phyloP scores from a whole-genome alignment of 2,797 vertebrate species.

The Spinus olivaceus region DNA sequence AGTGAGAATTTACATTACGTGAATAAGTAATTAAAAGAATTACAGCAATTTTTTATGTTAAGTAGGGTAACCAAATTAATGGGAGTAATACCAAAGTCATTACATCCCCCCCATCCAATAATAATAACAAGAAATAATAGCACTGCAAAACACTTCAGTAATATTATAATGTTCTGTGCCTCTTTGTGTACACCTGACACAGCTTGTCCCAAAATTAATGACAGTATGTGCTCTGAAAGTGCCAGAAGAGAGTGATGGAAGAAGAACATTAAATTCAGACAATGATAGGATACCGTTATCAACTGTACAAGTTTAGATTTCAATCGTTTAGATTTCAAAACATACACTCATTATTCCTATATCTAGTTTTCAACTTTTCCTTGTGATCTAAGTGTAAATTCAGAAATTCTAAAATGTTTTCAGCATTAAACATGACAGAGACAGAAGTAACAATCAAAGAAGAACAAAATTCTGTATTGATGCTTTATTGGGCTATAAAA shows the following conservation, averaged over 20 bases:
- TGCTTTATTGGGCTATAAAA: neutral
- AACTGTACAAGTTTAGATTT: neutral
- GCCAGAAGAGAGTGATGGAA: neutral
- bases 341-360: neutral
- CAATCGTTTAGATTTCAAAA: neutral
- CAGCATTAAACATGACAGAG: neutral
- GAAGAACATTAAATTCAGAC: conserved; percentile 4
- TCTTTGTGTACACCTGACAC: neutral
- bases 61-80: neutral
- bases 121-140: neutral
- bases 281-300: neutral
- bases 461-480: neutral
- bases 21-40: neutral
- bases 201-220: conserved; percentile 10
- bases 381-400: neutral
- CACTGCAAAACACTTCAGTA: neutral
- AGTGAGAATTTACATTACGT: neutral
- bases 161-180: neutral
- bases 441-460: neutral
- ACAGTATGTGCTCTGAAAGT: neutral
- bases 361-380: neutral
- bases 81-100: neutral
- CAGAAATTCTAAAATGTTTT: neutral
- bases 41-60: neutral
- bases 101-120: neutral